phyloP scores from a whole-genome alignment of 2,797 vertebrate genomes.

The Gobionotothen gibberifrons region DNA sequence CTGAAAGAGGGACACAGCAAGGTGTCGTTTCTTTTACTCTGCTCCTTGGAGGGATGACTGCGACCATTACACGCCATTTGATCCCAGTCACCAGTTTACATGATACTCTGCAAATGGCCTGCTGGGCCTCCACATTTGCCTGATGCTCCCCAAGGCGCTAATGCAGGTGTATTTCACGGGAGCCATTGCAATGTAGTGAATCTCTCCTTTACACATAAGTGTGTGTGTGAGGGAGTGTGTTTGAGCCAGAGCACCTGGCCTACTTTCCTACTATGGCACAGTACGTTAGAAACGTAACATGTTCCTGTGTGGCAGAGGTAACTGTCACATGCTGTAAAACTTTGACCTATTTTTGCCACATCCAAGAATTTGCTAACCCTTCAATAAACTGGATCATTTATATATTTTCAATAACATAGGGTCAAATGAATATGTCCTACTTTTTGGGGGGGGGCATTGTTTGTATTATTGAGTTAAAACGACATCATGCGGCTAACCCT shows the following conservation, averaged over 20 bases:
- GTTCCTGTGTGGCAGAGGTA: slow-evolving; percentile 50
- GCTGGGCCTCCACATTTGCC: neutral
- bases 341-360: slow-evolving; percentile 59
- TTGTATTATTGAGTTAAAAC: neutral
- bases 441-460: too few species aligned
- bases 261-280: slow-evolving; percentile 54
- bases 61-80: slow-evolving; percentile 66
- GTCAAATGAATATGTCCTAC: neutral
- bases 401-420: neutral
- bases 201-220: slow-evolving; percentile 8
- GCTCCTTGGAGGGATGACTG: slow-evolving; percentile 38
- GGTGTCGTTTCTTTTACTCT: slow-evolving; percentile 40
- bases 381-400: neutral
- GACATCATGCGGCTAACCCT: too few species aligned
- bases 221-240: slow-evolving; percentile 40
- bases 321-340: slow-evolving; percentile 59
- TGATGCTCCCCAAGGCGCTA: slow-evolving; percentile 67
- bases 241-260: slow-evolving; percentile 62
- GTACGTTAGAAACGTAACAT: slow-evolving; percentile 26
- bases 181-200: slow-evolving; percentile 40
- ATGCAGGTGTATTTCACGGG: slow-evolving; percentile 75
- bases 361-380: neutral
- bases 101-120: slow-evolving; percentile 49
- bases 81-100: slow-evolving; percentile 62
- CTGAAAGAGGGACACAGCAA: slow-evolving; percentile 43